These are phyloP conservation scores for Chaetogeoica ovagalla DNA, from an alignment of 2,888 invertebrate species.

Conservation along the genomic window DNA sequence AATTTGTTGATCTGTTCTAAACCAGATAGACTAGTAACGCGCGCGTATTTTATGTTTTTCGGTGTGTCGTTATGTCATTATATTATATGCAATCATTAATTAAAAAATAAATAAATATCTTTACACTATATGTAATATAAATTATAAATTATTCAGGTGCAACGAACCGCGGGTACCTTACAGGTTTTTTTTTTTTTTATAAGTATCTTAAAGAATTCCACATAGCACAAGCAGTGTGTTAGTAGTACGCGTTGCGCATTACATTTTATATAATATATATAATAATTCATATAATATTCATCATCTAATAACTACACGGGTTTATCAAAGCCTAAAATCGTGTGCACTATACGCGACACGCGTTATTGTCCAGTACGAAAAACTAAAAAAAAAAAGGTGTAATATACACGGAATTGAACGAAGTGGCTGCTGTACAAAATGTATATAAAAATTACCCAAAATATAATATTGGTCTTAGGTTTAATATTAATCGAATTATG, in stretches of 20 bases:
- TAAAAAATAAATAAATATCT: neutral
- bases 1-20: constrained; percentile 23
- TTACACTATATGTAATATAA: neutral
- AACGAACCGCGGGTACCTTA: neutral
- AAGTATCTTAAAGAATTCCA: neutral
- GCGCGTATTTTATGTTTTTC: neutral
- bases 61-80: constrained; percentile 16
- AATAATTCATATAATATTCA: neutral
- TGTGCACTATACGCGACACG: too few species aligned
- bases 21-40: constrained; percentile 11
- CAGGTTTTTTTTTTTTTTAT: too few species aligned
- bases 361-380: too few species aligned
- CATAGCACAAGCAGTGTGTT: neutral
- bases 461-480: too few species aligned
- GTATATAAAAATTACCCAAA: too few species aligned
- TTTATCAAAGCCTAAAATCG: too few species aligned
- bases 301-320: too few species aligned
- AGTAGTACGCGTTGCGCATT: neutral
- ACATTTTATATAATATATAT: neutral
- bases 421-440: too few species aligned
- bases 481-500: too few species aligned
- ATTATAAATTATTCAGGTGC: neutral
- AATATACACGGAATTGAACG: too few species aligned
- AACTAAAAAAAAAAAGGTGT: too few species aligned
- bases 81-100: neutral